Percentiles rank a stretch among this genome's conserved stretches.
Conservation (phyloP, 2,113 vertebrate genomes). For the Oncorhynchus kisutch region DNA sequence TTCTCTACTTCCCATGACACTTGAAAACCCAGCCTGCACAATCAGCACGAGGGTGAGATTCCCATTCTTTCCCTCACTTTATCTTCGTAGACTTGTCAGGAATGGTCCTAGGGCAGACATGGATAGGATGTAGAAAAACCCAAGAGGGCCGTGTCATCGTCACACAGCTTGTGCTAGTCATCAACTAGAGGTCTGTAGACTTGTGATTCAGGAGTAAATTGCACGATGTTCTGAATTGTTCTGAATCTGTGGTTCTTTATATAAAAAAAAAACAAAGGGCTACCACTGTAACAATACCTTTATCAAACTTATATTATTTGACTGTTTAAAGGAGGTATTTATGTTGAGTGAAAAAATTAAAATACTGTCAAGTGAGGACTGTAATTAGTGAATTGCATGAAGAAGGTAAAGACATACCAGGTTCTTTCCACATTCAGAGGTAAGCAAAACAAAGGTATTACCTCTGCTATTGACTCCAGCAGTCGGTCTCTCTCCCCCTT, state of each 20-base stretch:
- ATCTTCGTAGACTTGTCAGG: neutral
- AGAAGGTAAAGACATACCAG: neutral
- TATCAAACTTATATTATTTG: neutral
- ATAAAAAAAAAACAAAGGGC: neutral
- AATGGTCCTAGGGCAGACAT: neutral
- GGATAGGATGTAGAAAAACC: neutral
- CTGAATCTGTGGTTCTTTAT: neutral
- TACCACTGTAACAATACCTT: neutral
- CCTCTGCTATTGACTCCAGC: neutral
- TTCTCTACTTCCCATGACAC: neutral
- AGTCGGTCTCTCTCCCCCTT: neutral
- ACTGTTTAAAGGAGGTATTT: slow-evolving; percentile 28
- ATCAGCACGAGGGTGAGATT: neutral
- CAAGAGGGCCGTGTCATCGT: neutral
- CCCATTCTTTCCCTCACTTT: neutral
- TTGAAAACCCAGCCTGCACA: neutral
- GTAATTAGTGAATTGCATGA: slow-evolving; percentile 16
- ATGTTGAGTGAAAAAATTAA: slow-evolving; percentile 3
- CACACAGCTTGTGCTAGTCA: neutral
- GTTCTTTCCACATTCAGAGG: slow-evolving; percentile 16
- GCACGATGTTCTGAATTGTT: neutral
- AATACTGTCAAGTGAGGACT: slow-evolving; percentile 12
- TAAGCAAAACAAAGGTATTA: neutral
- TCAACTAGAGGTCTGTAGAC: neutral
- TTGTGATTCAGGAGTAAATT: neutral